Evolutionary conservation across 2,888 invertebrate species (phyloP).

Genomic region (Acanthococcus lagerstroemiae): DNA sequence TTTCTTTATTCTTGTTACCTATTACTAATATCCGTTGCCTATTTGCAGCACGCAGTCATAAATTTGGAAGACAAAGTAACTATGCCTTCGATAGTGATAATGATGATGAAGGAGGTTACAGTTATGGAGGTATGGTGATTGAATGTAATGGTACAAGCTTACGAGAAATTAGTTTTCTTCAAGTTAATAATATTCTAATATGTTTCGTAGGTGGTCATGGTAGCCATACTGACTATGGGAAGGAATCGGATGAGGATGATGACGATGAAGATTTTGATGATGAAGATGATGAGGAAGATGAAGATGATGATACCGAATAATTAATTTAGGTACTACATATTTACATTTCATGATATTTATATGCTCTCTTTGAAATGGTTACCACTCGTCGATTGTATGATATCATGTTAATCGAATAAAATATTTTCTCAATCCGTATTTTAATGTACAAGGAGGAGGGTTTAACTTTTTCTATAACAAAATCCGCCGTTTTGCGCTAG

Average conservation of each 20-base stretch:
- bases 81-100: slow-evolving; percentile 51
- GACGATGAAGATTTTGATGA: slow-evolving; percentile 33
- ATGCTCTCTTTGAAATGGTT: background rate
- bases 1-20: too few relatives aligned
- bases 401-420: background rate
- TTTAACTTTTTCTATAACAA: too few relatives aligned
- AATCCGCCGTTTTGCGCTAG: too few relatives aligned
- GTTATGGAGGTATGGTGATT: slow-evolving; percentile 37
- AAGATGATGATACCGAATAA: background rate
- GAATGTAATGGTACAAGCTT: background rate
- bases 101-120: slow-evolving; percentile 42
- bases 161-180: background rate
- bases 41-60: slow-evolving; percentile 64
- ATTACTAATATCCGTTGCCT: slow-evolving; percentile 33
- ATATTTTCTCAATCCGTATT: too few relatives aligned
- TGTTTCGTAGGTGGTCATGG: slow-evolving; percentile 14
- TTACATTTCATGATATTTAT: slow-evolving; percentile 4
- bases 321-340: background rate
- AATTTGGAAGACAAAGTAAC: slow-evolving; percentile 76
- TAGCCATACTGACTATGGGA: slow-evolving; percentile 37
- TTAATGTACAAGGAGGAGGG: too few relatives aligned
- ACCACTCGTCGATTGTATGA: background rate
- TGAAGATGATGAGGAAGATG: slow-evolving; percentile 21
- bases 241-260: slow-evolving; percentile 37
- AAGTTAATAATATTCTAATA: background rate